Base-by-base conservation (phyloP, 2,113 vertebrate genomes). In the Eclectus roratus region DNA sequence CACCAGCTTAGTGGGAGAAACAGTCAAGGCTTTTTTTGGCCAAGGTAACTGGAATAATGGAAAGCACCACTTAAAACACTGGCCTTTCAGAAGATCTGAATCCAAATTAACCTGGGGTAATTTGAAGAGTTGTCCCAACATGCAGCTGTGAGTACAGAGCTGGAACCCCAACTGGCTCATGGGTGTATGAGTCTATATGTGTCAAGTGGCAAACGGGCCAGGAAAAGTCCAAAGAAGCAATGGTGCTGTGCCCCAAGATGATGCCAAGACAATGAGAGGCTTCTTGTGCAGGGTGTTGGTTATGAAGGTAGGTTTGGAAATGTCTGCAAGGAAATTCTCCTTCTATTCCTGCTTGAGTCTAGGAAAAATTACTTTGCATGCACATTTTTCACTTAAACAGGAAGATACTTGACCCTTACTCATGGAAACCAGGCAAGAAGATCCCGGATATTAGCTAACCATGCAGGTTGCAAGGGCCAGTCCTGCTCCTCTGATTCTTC, bases 81-180 rank as follows among this genome's bases (percentile, higher is more conserved):
- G 3, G 19, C 25, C 29, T 47, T 43, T 37, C 9, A 16, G 68
- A 61, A 86, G 33, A 41, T 39, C 69, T 31, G 49, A 47, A 31
- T 25, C 68, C 0, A 0, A 68, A 27, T 12, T 13, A 13, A 27
- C 41, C 46, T 1, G 0, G 4, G 73, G n/a, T 16, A 23, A 28
- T 39, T 5, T 14, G 4, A 64, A 52, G 81, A 53, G n/a, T 65
- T 91, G 82, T 72, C 61, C 91, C 49, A 27, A n/a, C 3, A 24
- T 0, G 16, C 4, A 20, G 11, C 44, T 65, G 49, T 1, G 13
- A 61, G 56, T 4, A 17, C 50, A 55, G 83, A 61, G 55, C 24
- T 92, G 83, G 65, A 86, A 52, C 17, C 50, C 39, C 1, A 4
- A 5, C 43, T 27, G n/a, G 17, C 17, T 53, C 21, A 16, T 0